Evolutionary conservation across 2,797 vertebrate genomes (phyloP).

Genomic region (Oryzias dopingdopingensis): DNA sequence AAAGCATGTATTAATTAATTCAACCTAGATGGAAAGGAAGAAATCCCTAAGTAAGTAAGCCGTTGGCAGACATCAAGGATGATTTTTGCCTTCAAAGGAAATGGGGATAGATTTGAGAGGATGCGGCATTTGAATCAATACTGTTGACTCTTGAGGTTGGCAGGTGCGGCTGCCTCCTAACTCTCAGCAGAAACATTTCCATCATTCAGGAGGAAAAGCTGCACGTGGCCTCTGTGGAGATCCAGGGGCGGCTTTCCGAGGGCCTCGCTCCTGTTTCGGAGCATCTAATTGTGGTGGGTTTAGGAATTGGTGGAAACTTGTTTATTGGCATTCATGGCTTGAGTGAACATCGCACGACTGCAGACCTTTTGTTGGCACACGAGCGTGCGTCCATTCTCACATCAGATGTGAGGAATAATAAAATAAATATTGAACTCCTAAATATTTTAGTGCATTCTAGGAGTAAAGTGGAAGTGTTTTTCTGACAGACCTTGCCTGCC

Average conservation of each 20-base stretch:
- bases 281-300: constrained; percentile 48
- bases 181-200: constrained; percentile 56
- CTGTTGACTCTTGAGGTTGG: constrained; percentile 64
- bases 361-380: constrained; percentile 64
- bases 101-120: constrained; percentile 73
- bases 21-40: constrained; percentile 78
- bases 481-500: constrained; percentile 67
- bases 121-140: constrained; percentile 74
- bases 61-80: constrained; percentile 76
- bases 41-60: constrained; percentile 78
- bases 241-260: constrained; percentile 37
- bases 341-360: constrained; percentile 19
- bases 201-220: constrained; percentile 57
- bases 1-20: constrained; percentile 81
- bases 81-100: constrained; percentile 78
- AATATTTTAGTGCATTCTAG: constrained; percentile 78
- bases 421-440: constrained; percentile 73
- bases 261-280: constrained; percentile 24
- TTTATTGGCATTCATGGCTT: constrained; percentile 19
- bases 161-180: constrained; percentile 61
- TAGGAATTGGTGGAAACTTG: constrained; percentile 7
- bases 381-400: constrained; percentile 65
- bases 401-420: constrained; percentile 68
- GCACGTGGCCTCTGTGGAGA: constrained; percentile 25
- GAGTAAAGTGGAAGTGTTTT: constrained; percentile 80